Base-by-base conservation (phyloP, 2,797 vertebrate genomes). In the Danio kyathit region DNA sequence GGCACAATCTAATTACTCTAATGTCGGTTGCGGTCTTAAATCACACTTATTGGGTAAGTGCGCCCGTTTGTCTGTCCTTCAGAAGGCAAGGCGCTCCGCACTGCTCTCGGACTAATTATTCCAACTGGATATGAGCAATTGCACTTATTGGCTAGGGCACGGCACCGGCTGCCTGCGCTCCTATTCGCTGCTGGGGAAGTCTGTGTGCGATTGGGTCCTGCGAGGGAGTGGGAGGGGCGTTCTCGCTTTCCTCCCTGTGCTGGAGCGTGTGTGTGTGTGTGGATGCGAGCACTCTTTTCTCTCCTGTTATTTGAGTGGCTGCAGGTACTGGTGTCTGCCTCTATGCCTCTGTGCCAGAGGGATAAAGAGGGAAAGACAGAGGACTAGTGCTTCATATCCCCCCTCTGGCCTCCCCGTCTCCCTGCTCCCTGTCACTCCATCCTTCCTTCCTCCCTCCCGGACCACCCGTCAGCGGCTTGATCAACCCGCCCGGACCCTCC, bases 361-460 rank as follows among this genome's bases (percentile, higher is more conserved):
- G 84, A 91, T 88, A 86, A 86, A 90, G 90, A 89, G 86, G 88
- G 88, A 91, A 90, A 87, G 87, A 89, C 88, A 87, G 89, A 93
- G 90, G 87, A 90, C 88, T 85, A 83, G 87, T 88, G 87, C 89
- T 90, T 91, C 86, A 90, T 92, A 89, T 91, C 90, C 92, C n/a
- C 91, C 93, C 91, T 92, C 90, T 89, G 90, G 92, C 92, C 90
- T 92, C 89, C 94, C 94, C 91, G 78, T 94, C 87, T 93, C 93
- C 94, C 91, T 92, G 92, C 90, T 94, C 93, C 93, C 89, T 91
- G 91, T 91, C 92, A 93, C 91, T 93, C 94, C 94, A 89, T 93
- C 93, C 93, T 84, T 83, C n/a, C 89, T 90, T 84, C 89, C 89
- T 91, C 69, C 85, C 48, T 92, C 88, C 88, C 83, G 86, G 87